These are phyloP conservation scores for Shinisaurus crocodilurus DNA, from an alignment of 2,113 vertebrate genomes.

Conservation along the genomic window DNA sequence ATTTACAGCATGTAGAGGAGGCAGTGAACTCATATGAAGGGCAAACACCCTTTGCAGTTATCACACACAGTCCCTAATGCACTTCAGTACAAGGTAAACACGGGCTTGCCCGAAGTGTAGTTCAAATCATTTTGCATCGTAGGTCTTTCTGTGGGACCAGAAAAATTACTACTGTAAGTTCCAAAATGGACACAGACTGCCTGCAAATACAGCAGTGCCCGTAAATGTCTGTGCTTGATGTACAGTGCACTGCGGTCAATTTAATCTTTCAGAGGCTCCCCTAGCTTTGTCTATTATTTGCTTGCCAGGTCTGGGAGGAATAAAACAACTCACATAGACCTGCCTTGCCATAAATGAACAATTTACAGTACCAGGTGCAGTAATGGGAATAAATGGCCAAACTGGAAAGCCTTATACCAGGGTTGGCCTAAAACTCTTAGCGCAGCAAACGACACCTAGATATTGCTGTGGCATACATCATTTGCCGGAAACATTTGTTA, in stretches of 20 bases:
- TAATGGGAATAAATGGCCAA: not conserved
- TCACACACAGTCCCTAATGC: slow-evolving; percentile 29
- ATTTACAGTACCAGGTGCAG: slow-evolving; percentile 19
- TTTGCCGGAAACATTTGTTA: not conserved
- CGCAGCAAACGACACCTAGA: too few species aligned
- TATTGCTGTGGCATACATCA: not conserved
- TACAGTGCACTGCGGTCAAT: slow-evolving; percentile 46
- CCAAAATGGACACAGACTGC: slow-evolving; percentile 56
- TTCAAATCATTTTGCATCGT: slow-evolving; percentile 42
- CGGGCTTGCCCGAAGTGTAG: not conserved
- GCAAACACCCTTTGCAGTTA: slow-evolving; percentile 10
- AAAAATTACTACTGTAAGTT: slow-evolving; percentile 57
- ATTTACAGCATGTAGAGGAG: slow-evolving; percentile 48
- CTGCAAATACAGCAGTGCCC: slow-evolving; percentile 52
- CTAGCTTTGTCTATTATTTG: slow-evolving; percentile 57
- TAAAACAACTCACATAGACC: slow-evolving; percentile 40
- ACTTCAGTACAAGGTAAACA: slow-evolving; percentile 32
- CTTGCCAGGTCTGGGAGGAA: slow-evolving; percentile 45
- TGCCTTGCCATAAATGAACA: slow-evolving; percentile 47
- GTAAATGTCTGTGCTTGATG: slow-evolving; percentile 50
- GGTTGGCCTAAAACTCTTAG: not conserved
- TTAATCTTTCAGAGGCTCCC: slow-evolving; percentile 49
- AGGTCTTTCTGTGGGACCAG: slow-evolving; percentile 62
- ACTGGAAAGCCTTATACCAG: not conserved
- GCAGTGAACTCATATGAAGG: slow-evolving; percentile 34